Conservation (phyloP, 2,113 vertebrate species). For the Gallinago media region DNA sequence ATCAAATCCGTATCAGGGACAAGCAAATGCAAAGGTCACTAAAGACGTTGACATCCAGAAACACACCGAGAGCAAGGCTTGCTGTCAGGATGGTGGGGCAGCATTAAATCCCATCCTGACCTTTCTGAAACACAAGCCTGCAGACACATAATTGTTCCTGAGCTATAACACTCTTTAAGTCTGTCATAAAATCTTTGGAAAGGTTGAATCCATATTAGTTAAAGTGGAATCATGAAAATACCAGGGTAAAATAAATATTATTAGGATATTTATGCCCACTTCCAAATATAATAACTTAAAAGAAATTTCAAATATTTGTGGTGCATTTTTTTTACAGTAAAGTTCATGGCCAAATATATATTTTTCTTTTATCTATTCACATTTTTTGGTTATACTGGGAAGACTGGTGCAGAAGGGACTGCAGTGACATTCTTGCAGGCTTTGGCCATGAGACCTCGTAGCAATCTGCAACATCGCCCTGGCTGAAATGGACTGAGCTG, state of each 20-base stretch:
- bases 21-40: neutral
- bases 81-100: neutral
- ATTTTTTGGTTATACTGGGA: neutral
- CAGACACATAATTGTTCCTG: constrained; percentile 7
- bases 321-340: neutral
- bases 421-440: neutral
- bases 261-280: neutral
- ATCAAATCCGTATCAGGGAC: fast-evolving
- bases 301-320: neutral
- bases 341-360: neutral
- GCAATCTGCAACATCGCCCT: neutral
- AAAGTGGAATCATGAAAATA: constrained; percentile 18
- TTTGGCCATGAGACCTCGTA: neutral
- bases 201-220: constrained; percentile 27
- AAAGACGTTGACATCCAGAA: neutral
- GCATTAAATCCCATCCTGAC: constrained; percentile 34
- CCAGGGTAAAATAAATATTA: constrained; percentile 5
- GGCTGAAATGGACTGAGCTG: neutral
- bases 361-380: neutral
- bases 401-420: neutral
- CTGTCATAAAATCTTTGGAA: constrained; percentile 45
- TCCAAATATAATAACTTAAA: neutral
- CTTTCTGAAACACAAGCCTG: constrained; percentile 3
- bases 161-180: neutral
- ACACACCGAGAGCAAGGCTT: neutral